Evolutionary conservation across 2,888 invertebrate species (phyloP).

Genomic region (Frankliniella fusca): DNA sequence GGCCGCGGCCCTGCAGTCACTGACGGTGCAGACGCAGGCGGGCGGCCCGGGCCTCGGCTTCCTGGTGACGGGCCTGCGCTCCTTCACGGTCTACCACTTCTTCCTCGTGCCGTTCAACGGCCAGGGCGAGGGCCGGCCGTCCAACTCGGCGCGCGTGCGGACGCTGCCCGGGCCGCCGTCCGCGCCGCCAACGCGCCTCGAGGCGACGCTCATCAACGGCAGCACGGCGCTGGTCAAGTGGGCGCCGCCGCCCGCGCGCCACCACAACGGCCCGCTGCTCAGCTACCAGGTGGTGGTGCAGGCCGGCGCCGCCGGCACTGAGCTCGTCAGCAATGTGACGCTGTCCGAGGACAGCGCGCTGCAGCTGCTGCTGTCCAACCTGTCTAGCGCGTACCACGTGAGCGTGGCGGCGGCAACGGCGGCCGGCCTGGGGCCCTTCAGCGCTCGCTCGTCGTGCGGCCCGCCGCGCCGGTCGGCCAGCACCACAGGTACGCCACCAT

Average conservation of each 20-base stretch:
- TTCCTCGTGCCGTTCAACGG: conserved; percentile 87
- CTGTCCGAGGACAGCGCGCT: conserved; percentile 61
- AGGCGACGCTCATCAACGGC: conserved; percentile 73
- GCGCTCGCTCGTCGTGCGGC: conserved; percentile 59
- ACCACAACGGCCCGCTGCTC: conserved; percentile 74
- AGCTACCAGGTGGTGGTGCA: conserved; percentile 60
- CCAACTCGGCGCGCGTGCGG: conserved; percentile 72
- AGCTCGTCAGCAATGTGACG: conserved; percentile 55
- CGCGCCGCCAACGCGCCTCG: conserved; percentile 74
- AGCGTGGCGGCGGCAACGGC: conserved; percentile 77
- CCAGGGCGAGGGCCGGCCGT: conserved; percentile 79
- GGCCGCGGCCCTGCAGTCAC: not conserved
- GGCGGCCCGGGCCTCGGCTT: conserved; percentile 50
- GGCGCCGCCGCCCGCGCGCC: conserved; percentile 68
- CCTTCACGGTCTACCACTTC: conserved; percentile 84
- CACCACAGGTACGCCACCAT: conserved; percentile 41
- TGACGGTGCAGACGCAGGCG: conserved; percentile 4
- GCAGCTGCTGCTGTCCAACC: conserved; percentile 68
- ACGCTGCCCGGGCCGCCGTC: conserved; percentile 83
- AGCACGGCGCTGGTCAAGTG: conserved; percentile 76
- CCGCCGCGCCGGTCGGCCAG: conserved; percentile 52
- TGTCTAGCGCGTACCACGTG: conserved; percentile 76
- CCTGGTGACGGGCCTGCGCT: conserved; percentile 70
- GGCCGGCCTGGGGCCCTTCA: conserved; percentile 74
- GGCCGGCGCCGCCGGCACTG: conserved; percentile 26